phyloP scores from a whole-genome alignment of 2,888 invertebrate species.

The Mesodorylaimus sp. region DNA sequence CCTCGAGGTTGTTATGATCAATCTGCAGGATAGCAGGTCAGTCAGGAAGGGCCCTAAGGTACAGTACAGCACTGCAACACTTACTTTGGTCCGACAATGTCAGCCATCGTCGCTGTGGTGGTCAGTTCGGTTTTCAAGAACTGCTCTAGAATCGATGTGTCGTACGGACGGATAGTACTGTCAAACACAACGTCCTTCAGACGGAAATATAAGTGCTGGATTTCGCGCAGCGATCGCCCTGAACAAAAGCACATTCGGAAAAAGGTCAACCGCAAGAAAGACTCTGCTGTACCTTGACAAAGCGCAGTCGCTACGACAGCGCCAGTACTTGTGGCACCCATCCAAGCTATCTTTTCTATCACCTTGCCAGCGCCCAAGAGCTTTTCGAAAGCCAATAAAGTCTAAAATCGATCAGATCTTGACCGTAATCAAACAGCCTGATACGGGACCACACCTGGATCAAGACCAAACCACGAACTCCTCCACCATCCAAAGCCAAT shows the following conservation, averaged over 20 bases:
- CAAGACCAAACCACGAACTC: slow-evolving; percentile 52
- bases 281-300: slow-evolving; percentile 39
- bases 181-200: slow-evolving; percentile 83
- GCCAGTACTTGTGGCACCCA: slow-evolving; percentile 71
- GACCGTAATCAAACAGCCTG: not conserved
- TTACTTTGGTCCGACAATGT: slow-evolving; percentile 43
- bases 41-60: not conserved
- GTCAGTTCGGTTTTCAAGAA: slow-evolving; percentile 73
- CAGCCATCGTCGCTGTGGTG: slow-evolving; percentile 64
- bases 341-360: slow-evolving; percentile 77
- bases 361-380: slow-evolving; percentile 28
- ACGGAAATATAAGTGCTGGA: slow-evolving; percentile 72
- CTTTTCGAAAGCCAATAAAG: slow-evolving; percentile 5
- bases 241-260: slow-evolving; percentile 6
- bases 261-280: not conserved
- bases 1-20: slow-evolving; percentile 66
- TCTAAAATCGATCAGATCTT: slow-evolving; percentile 2
- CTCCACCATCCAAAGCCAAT: slow-evolving; percentile 83
- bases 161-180: slow-evolving; percentile 66
- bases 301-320: slow-evolving; percentile 72
- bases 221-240: slow-evolving; percentile 44
- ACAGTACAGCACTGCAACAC: not conserved
- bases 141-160: slow-evolving; percentile 60
- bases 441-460: slow-evolving; percentile 18
- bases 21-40: slow-evolving; percentile 18